Conservation (phyloP, 64 coral and sea anemone species). For the Dendrophyllia cribrosa region DNA sequence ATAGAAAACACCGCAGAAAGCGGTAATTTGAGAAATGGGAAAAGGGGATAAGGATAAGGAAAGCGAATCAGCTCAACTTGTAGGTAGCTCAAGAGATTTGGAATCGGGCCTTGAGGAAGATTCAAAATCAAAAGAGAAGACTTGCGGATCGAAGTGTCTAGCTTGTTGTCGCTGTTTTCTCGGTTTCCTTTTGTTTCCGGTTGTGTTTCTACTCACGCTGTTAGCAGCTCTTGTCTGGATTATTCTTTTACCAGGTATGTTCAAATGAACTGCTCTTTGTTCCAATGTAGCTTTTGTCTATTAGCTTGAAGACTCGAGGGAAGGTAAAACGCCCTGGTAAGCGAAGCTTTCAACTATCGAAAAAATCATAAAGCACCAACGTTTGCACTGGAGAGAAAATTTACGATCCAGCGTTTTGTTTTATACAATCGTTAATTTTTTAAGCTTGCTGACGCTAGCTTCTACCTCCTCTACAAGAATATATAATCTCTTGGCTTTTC, state of each 20-base stretch:
- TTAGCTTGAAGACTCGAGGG: neutral
- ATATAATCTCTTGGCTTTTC: too few species aligned
- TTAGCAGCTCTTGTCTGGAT: constrained; percentile 20
- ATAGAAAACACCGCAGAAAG: neutral
- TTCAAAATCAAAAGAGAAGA: neutral
- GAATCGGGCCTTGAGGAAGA: neutral
- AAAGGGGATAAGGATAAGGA: constrained; percentile 31
- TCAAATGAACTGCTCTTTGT: neutral
- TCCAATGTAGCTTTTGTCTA: neutral
- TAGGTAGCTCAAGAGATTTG: neutral
- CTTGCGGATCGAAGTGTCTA: neutral
- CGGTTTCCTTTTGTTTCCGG: constrained; percentile 27
- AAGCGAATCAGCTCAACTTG: constrained; percentile 18
- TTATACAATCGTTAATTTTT: too few species aligned
- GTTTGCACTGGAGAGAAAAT: too few species aligned
- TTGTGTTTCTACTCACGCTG: constrained; percentile 24
- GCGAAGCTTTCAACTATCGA: too few species aligned
- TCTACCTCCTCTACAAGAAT: too few species aligned
- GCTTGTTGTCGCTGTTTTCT: constrained; percentile 5
- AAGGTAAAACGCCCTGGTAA: neutral
- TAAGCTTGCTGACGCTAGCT: too few species aligned
- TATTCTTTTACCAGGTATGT: constrained; percentile 37
- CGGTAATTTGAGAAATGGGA: neutral
- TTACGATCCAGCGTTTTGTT: too few species aligned
- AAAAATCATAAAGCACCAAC: too few species aligned